Conservation (phyloP, 2,888 invertebrate genomes). For the Cataglyphis livida region DNA sequence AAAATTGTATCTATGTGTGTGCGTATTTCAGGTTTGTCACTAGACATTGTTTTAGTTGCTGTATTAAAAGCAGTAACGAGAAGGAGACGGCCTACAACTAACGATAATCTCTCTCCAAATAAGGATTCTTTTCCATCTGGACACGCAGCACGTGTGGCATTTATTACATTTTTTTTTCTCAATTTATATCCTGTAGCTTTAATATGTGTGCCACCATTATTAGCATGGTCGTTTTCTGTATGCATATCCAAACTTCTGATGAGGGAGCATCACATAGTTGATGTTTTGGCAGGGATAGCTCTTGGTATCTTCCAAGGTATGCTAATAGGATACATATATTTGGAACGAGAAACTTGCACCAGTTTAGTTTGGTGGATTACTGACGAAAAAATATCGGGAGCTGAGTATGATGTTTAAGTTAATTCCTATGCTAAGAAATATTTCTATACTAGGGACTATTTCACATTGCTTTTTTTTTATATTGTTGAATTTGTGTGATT, state of each 20-base stretch:
- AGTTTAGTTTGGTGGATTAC: slow-evolving; percentile 88
- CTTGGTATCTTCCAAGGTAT: slow-evolving; percentile 91
- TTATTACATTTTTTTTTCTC: slow-evolving; percentile 91
- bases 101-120: slow-evolving; percentile 91
- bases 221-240: slow-evolving; percentile 92
- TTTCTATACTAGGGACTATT: too few relatives aligned
- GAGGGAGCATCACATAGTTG: slow-evolving; percentile 94
- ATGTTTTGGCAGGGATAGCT: slow-evolving; percentile 91
- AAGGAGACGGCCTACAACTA: slow-evolving; percentile 91
- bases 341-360: slow-evolving; percentile 88
- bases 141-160: slow-evolving; percentile 94
- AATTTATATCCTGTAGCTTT: slow-evolving; percentile 88
- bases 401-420: slow-evolving; percentile 89
- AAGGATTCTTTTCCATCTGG: slow-evolving; percentile 98
- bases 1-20: neutral
- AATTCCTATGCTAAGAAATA: neutral
- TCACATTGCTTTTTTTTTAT: neutral
- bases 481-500: neutral
- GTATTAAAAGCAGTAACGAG: slow-evolving; percentile 92
- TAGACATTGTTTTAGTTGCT: slow-evolving; percentile 93
- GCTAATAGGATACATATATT: slow-evolving; percentile 89
- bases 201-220: slow-evolving; percentile 88
- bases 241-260: slow-evolving; percentile 93
- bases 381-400: slow-evolving; percentile 90
- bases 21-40: slow-evolving; percentile 89